Evolutionary conservation across 2,888 invertebrate species (phyloP).

Genomic region (Archaeoteleia sp.): DNA sequence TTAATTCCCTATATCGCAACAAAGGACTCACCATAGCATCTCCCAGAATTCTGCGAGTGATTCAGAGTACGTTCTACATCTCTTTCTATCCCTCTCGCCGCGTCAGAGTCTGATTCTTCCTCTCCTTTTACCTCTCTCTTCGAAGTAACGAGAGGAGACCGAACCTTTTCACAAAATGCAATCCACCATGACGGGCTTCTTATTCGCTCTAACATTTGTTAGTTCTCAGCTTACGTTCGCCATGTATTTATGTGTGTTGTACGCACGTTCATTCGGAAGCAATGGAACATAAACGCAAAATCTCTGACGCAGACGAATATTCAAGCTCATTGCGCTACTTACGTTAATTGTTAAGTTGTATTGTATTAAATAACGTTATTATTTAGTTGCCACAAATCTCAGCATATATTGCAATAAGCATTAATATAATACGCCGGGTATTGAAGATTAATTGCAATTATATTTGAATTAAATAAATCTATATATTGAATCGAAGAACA

Average conservation of each 20-base stretch:
- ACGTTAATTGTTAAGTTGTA: slow-evolving; percentile 21
- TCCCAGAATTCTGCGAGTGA: slow-evolving; percentile 42
- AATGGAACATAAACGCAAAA: slow-evolving; percentile 59
- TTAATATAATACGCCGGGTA: too few relatives aligned
- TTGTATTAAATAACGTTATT: background rate
- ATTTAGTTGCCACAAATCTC: too few relatives aligned
- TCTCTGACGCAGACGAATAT: slow-evolving; percentile 41
- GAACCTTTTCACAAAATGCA: slow-evolving; percentile 70
- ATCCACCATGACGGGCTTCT: slow-evolving; percentile 68
- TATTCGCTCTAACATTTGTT: slow-evolving; percentile 69
- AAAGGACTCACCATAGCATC: slow-evolving; percentile 32
- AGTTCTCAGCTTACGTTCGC: slow-evolving; percentile 69
- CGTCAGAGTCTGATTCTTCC: slow-evolving; percentile 29
- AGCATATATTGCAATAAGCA: too few relatives aligned
- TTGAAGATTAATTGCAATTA: too few relatives aligned
- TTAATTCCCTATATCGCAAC: slow-evolving; percentile 59
- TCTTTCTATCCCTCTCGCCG: slow-evolving; percentile 31
- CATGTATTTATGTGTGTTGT: slow-evolving; percentile 56
- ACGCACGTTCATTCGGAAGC: slow-evolving; percentile 54
- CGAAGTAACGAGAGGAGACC: slow-evolving; percentile 67
- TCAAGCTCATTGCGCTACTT: slow-evolving; percentile 25
- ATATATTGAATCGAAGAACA: too few relatives aligned
- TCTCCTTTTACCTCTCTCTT: slow-evolving; percentile 37
- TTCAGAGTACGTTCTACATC: slow-evolving; percentile 39
- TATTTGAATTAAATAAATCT: too few relatives aligned